Evolutionary conservation across 2,797 vertebrate genomes (phyloP).

Genomic region (Remorina albescens): DNA sequence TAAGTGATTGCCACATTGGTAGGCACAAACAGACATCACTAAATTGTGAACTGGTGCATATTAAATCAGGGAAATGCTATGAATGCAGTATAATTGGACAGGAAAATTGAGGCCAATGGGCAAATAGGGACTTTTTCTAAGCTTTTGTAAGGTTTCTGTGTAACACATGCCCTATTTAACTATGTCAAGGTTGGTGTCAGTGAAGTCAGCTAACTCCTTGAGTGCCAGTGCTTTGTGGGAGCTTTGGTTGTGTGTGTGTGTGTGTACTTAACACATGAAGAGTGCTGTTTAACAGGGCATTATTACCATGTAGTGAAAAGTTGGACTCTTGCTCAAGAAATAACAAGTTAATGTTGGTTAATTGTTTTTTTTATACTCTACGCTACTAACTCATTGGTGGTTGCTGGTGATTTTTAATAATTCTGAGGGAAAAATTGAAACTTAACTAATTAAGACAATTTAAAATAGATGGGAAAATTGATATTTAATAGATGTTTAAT

Average conservation of each 20-base stretch:
- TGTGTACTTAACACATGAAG: slow-evolving; percentile 6
- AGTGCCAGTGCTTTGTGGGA: slow-evolving; percentile 1
- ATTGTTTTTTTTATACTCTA: too few species aligned
- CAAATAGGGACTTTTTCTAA: too few species aligned
- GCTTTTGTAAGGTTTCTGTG: not conserved
- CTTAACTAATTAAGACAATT: not conserved
- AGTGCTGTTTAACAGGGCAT: too few species aligned
- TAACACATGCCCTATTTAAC: not conserved
- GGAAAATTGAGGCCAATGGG: too few species aligned
- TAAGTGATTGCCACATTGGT: not conserved
- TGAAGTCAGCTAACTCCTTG: slow-evolving; percentile 3
- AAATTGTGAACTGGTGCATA: not conserved
- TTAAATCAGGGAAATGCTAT: not conserved
- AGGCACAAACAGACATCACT: not conserved
- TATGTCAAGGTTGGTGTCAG: not conserved
- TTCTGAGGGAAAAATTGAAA: too few species aligned
- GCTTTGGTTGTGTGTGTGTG: slow-evolving; percentile 11
- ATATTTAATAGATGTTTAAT: too few species aligned
- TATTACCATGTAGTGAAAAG: too few species aligned
- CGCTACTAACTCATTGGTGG: not conserved
- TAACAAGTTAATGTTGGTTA: too few species aligned
- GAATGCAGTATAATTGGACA: not conserved
- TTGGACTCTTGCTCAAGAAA: too few species aligned
- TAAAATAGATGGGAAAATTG: not conserved
- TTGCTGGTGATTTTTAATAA: not conserved